Evolutionary conservation across 1,140 invertebrate species (phyloP), one percentile per base, ranked within the genome.

Genomic region (Tribolium madens): DNA sequence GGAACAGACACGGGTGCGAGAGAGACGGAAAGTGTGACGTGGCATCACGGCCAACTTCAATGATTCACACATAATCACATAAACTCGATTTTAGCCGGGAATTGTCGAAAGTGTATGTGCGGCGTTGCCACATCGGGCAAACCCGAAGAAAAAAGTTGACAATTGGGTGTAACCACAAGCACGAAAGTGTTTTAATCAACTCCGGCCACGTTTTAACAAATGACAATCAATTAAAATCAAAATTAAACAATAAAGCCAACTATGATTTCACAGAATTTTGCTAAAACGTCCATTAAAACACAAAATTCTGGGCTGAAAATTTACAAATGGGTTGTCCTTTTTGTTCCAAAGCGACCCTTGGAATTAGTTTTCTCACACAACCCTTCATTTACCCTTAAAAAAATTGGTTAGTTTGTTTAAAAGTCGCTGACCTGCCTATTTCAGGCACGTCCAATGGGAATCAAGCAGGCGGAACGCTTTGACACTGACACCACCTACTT

Each of bases 21-120:
- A 68, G 26, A 68, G 69, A 78, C 15, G 46, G 46, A 26, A 4
- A 47, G 4, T 3, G 68, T 31, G 70, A 72, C 70, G 70, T 72
- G 17, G 13, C 36, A 15, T 7, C 21, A 68, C 73, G 47, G 50
- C 48, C 60, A 52, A 73, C 64, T 75, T 77, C 76, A 71, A 79
- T 79, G 76, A 79, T 79, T 77, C 78, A 79, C 73, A 79, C 73
- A 76, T 75, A 79, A 76, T 76, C 76, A 79, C 73, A 76, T 79
- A 75, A 77, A 79, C 75, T 74, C 36, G 70, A 75, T 47, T 69
- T 53, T 31, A 52, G 78, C 71, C 47, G 76, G 60, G 74, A 64
- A 64, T 64, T 64, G 57, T 64, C 57, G 57, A 64, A 64, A 64
- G 57, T 64, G 57, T 33, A 36, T 33, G 26, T 64, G 57, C 77